Evolutionary conservation across 2,797 vertebrate genomes (phyloP).

Genomic region (Philypnodon macrostomus): DNA sequence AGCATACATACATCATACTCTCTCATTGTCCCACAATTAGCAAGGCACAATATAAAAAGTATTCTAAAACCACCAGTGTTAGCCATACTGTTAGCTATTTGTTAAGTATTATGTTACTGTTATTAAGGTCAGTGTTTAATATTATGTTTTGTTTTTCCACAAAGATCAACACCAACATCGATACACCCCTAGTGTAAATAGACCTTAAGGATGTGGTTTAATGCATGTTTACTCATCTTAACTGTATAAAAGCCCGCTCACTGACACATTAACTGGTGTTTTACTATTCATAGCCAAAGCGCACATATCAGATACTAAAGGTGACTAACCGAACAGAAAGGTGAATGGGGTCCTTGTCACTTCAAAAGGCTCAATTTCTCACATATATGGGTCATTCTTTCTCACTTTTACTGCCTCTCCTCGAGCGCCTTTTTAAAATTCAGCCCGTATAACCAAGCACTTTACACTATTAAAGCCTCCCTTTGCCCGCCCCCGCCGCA

Average conservation of each 20-base stretch:
- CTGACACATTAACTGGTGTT: conserved; percentile 1
- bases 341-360: conserved; percentile 30
- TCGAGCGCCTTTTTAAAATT: conserved; percentile 54
- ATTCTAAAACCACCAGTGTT: background rate
- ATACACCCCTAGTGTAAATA: conserved; percentile 3
- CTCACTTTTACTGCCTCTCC: conserved; percentile 28
- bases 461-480: conserved; percentile 72
- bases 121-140: too few species aligned
- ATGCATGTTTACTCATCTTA: conserved; percentile 13
- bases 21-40: too few species aligned
- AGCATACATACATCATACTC: too few species aligned
- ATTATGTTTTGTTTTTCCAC: background rate
- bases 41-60: too few species aligned
- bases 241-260: too few species aligned
- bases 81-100: too few species aligned
- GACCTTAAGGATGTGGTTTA: background rate
- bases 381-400: conserved; percentile 40
- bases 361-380: conserved; percentile 39
- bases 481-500: conserved; percentile 51
- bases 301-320: conserved; percentile 12
- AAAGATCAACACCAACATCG: too few species aligned
- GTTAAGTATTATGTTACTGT: too few species aligned
- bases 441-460: conserved; percentile 62
- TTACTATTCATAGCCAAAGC: conserved; percentile 7
- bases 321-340: conserved; percentile 28